Evolutionary conservation across 37 sponge, comb jelly and placozoan species (phyloP).

Genomic region (Tethya wilhelma): DNA sequence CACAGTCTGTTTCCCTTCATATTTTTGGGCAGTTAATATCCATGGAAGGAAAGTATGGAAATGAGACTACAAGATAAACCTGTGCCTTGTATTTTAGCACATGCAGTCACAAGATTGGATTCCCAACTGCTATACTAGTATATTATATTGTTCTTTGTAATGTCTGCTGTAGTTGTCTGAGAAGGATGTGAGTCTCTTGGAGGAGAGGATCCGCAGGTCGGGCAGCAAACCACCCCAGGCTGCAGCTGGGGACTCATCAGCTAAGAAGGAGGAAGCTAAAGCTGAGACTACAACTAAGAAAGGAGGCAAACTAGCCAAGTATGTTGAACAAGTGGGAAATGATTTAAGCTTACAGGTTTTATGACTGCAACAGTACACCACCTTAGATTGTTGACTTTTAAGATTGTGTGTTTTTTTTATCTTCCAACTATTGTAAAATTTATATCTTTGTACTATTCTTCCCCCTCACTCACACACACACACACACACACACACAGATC

Average conservation of each 20-base stretch:
- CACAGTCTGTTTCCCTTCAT: too few species aligned
- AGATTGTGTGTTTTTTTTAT: too few species aligned
- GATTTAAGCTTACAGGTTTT: too few species aligned
- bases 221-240: slow-evolving; percentile 38
- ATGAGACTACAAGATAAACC: background rate
- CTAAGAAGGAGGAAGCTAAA: background rate
- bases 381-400: too few species aligned
- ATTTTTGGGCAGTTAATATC: too few species aligned
- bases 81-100: background rate
- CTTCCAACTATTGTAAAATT: too few species aligned
- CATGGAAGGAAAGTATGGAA: too few species aligned
- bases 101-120: too few species aligned
- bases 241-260: background rate
- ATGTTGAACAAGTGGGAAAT: background rate
- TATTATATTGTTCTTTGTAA: background rate
- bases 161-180: slow-evolving; percentile 62
- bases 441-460: too few species aligned
- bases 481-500: too few species aligned
- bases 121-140: background rate
- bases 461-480: too few species aligned
- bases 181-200: slow-evolving; percentile 75
- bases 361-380: too few species aligned
- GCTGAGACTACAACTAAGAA: background rate
- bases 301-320: background rate
- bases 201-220: slow-evolving; percentile 69